Percentiles rank a stretch among this genome's conserved stretches.
These are phyloP conservation scores for Acromyrmex echinatior DNA, from an alignment of 1,140 invertebrate species.

Conservation along the genomic window DNA sequence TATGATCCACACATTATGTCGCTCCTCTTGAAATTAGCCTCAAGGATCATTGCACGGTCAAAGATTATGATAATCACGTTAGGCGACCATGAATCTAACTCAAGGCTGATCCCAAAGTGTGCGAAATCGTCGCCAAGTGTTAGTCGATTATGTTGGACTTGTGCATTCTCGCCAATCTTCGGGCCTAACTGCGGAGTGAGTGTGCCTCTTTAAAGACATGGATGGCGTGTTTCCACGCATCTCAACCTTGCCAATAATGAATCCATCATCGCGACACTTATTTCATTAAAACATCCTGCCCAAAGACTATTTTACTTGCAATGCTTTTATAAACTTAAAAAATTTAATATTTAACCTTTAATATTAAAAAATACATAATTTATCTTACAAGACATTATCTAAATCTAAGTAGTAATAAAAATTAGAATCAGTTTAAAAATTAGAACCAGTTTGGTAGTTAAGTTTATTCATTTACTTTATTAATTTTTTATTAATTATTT, in stretches of 20 bases:
- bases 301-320: neutral
- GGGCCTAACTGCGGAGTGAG: constrained; percentile 39
- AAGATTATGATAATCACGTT: constrained; percentile 7
- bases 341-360: neutral
- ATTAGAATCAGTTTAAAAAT: neutral
- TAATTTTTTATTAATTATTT: neutral
- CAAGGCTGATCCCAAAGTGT: neutral
- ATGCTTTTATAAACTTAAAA: neutral
- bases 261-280: neutral
- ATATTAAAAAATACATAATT: neutral
- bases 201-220: constrained; percentile 67
- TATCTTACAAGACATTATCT: neutral
- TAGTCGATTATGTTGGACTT: neutral
- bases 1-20: neutral
- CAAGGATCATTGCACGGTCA: neutral
- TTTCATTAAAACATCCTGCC: constrained; percentile 2
- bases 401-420: neutral
- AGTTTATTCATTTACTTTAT: neutral
- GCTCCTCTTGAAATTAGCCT: neutral
- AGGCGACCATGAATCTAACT: neutral
- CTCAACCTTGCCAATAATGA: constrained; percentile 31
- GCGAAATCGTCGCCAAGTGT: constrained; percentile 27
- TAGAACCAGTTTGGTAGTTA: neutral
- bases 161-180: neutral
- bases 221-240: constrained; percentile 42